These are phyloP conservation scores for Pelodiscus sinensis DNA, from an alignment of 2,113 vertebrate genomes.

Conservation along the genomic window DNA sequence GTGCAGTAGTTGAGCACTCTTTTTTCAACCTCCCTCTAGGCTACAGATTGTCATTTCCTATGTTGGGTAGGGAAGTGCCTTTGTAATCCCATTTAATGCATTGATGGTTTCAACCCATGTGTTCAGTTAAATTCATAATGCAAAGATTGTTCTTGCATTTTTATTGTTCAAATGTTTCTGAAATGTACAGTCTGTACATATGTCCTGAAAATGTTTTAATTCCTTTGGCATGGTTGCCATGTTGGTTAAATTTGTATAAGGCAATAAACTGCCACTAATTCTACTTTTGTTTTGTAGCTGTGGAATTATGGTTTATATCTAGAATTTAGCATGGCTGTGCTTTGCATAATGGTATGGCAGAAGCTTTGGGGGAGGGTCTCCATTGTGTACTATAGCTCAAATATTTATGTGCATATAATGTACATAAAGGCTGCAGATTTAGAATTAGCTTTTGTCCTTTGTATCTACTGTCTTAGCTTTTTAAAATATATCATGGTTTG, in stretches of 20 bases:
- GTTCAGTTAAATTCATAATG: constrained; percentile 79
- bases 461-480: constrained; percentile 75
- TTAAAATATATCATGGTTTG: constrained; percentile 70
- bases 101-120: constrained; percentile 76
- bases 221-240: constrained; percentile 85
- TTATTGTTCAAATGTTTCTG: constrained; percentile 84
- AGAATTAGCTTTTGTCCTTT: constrained; percentile 74
- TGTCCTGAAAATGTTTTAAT: constrained; percentile 92
- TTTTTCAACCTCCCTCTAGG: constrained; percentile 78
- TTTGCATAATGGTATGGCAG: constrained; percentile 76
- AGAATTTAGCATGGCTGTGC: constrained; percentile 84
- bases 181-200: constrained; percentile 93
- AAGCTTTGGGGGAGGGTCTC: constrained; percentile 77
- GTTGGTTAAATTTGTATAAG: constrained; percentile 89
- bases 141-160: constrained; percentile 81
- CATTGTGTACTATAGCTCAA: constrained; percentile 75
- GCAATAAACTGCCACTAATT: constrained; percentile 89
- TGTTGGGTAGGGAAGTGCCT: constrained; percentile 88
- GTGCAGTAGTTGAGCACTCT: constrained; percentile 84
- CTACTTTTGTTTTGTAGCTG: constrained; percentile 80
- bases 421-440: constrained; percentile 73
- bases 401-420: constrained; percentile 73
- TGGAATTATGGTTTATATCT: constrained; percentile 84
- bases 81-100: constrained; percentile 83
- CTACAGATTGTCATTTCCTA: constrained; percentile 82